Evolutionary conservation across 1,140 invertebrate genomes (phyloP).

Genomic region (Cydia amplana): DNA sequence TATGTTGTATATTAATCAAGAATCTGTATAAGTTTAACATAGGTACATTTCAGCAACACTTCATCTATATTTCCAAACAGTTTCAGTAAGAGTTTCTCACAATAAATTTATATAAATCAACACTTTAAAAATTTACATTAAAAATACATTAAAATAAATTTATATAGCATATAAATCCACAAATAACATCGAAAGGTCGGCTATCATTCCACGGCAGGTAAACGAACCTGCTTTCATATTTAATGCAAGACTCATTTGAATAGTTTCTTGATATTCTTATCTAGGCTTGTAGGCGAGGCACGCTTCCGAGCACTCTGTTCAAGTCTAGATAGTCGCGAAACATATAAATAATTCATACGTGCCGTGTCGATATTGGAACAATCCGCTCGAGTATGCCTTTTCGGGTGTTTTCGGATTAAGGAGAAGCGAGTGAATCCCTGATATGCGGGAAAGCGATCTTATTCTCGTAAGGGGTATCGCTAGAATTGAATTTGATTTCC

Average conservation of each 20-base stretch:
- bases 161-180: neutral
- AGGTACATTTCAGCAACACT: neutral
- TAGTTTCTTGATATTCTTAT: slow-evolving; percentile 30
- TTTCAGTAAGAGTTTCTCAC: neutral
- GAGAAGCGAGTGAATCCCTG: slow-evolving; percentile 33
- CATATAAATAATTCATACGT: slow-evolving; percentile 58
- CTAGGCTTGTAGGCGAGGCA: slow-evolving; percentile 38
- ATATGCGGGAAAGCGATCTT: slow-evolving; percentile 37
- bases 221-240: slow-evolving; percentile 29
- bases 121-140: no score
- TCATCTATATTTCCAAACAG: neutral
- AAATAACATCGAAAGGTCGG: slow-evolving; percentile 17
- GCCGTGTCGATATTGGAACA: slow-evolving; percentile 51
- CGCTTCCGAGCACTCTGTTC: slow-evolving; percentile 36
- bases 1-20: neutral
- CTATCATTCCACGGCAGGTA: slow-evolving; percentile 20
- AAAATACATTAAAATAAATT: no score
- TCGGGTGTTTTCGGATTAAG: slow-evolving; percentile 39
- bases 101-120: slow-evolving; percentile 12
- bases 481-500: slow-evolving; percentile 15
- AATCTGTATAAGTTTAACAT: no score
- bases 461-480: neutral
- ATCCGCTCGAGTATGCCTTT: slow-evolving; percentile 47
- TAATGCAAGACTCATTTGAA: slow-evolving; percentile 32
- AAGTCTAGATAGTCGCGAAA: slow-evolving; percentile 35